These are phyloP conservation scores for Gymnosoma rotundatum DNA, from an alignment of 2,888 invertebrate genomes.

Conservation along the genomic window DNA sequence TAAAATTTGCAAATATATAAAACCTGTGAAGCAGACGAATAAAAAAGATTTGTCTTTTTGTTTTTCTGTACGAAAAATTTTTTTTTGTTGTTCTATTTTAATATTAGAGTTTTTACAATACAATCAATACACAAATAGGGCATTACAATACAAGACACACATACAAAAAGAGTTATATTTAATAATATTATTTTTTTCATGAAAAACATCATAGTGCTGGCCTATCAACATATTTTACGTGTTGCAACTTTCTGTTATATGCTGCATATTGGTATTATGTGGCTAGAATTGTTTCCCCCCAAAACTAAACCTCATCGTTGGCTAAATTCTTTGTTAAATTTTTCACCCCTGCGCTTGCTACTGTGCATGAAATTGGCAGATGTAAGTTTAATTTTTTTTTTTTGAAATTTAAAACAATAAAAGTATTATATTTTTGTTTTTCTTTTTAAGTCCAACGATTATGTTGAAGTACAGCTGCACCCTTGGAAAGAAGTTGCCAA, in stretches of 20 bases:
- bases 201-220: conserved; percentile 73
- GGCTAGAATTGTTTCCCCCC: conserved; percentile 79
- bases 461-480: conserved; percentile 75
- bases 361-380: conserved; percentile 76
- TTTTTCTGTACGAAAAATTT: too few species aligned
- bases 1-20: too few species aligned
- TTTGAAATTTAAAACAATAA: neutral
- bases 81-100: too few species aligned
- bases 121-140: too few species aligned
- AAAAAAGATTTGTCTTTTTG: too few species aligned
- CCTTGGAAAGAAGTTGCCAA: conserved; percentile 79
- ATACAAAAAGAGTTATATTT: too few species aligned
- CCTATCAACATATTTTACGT: conserved; percentile 76
- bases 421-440: conserved; percentile 6
- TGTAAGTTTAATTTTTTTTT: conserved; percentile 74
- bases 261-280: conserved; percentile 77
- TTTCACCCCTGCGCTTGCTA: conserved; percentile 73
- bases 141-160: too few species aligned
- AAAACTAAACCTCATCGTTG: conserved; percentile 73
- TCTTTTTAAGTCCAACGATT: conserved; percentile 75
- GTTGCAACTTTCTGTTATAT: conserved; percentile 76
- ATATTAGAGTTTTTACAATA: too few species aligned
- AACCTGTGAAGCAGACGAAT: too few species aligned
- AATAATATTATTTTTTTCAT: neutral
- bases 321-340: conserved; percentile 74